phyloP scores from a whole-genome alignment of 2,888 invertebrate genomes.

The Clitarchus hookeri region DNA sequence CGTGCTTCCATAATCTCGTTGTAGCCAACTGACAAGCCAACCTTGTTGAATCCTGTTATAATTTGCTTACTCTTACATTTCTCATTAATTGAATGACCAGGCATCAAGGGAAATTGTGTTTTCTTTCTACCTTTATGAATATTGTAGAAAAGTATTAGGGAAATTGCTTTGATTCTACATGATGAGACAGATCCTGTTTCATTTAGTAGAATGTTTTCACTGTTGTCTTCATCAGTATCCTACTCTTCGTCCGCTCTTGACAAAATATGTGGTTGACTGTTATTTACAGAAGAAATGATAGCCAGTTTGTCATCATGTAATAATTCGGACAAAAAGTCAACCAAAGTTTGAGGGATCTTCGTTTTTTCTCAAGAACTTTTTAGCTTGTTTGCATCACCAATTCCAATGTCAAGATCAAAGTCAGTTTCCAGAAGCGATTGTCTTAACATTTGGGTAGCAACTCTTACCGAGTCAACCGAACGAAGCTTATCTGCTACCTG shows the following conservation, averaged over 20 bases:
- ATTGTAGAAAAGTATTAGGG: not conserved
- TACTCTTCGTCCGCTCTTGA: not conserved
- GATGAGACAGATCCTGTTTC: too few relatives aligned
- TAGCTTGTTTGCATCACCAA: too few relatives aligned
- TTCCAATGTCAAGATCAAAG: too few relatives aligned
- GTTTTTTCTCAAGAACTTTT: not conserved
- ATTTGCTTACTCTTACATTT: slow-evolving; percentile 5
- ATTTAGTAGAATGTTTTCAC: not conserved
- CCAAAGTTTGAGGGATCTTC: not conserved
- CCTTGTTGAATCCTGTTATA: not conserved
- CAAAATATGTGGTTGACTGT: not conserved
- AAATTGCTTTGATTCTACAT: not conserved
- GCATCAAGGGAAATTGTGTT: too few relatives aligned
- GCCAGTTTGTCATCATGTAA: not conserved
- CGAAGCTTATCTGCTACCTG: too few relatives aligned
- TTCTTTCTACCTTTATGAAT: too few relatives aligned
- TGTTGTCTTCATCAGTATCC: not conserved
- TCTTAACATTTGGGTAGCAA: too few relatives aligned
- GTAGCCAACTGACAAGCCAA: not conserved
- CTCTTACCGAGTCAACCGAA: too few relatives aligned
- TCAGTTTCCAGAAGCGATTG: too few relatives aligned
- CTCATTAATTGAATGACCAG: too few relatives aligned
- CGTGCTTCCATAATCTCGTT: not conserved
- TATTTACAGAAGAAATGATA: not conserved
- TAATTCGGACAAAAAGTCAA: not conserved